Evolutionary conservation across 2,797 vertebrate genomes (phyloP), one percentile per base, ranked within the genome.

Genomic region (Danionella dracula): DNA sequence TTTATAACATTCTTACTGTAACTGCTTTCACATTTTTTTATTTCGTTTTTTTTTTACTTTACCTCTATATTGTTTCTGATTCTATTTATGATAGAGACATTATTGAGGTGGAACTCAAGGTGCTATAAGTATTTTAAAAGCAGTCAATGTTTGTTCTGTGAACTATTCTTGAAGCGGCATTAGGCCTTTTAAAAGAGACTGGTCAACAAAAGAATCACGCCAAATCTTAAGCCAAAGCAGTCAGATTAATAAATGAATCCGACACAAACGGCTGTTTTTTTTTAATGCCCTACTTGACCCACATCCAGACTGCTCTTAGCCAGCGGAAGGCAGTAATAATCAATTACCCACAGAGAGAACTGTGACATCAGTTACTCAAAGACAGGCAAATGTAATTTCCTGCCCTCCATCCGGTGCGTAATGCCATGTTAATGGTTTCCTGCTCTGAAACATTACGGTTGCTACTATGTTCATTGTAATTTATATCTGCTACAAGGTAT

Each of bases 401-500:
- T 87, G 71, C 79, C 83, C 77, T 80, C 83, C 76, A 84, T 87
- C 87, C 70, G 57, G 85, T 72, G 81, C 76, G 76, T 89, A 89
- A 88, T 90, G 79, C 81, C 81, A 78, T 72, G 74, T 80, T 90
- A 90, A 90, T 90, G 78, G 78, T 84, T 89, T 91, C 88, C 86
- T 89, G 85, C 68, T 81, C 82, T 69, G 73, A 81, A 87, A 83
- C 79, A 80, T 84, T 82, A 78, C 55, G 75, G 82, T 73, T 78
- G 53, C 60, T 66, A 74, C 50, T 62, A 76, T 74, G 56, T 81
- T 67, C 40, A 74, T 63, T 81, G n/a, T n/a, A 74, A 73, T 84
- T 86, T 84, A 66, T 84, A 78, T 82, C 81, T 73, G 38, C 8
- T 75, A 62, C 59, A 69, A 72, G 73, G 65, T 51, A 41, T 42